phyloP scores from a whole-genome alignment of 1,140 invertebrate genomes.

The Zaprionus capensis region DNA sequence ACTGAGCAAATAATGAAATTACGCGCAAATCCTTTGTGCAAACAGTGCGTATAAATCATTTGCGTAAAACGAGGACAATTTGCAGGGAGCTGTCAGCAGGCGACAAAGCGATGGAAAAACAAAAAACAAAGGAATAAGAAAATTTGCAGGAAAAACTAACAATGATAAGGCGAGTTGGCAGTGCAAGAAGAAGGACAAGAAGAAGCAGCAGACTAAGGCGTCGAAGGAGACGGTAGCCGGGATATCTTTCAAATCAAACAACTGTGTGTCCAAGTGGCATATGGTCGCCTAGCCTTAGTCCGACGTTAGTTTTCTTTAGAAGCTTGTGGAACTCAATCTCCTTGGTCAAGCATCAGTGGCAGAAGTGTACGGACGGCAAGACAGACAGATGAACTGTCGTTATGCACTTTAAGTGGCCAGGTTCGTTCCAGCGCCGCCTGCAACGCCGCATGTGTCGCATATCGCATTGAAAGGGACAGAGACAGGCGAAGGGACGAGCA shows the following conservation, averaged over 20 bases:
- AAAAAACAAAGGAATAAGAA: conserved; percentile 32
- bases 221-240: conserved; percentile 56
- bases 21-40: conserved; percentile 38
- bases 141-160: conserved; percentile 54
- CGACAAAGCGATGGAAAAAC: conserved; percentile 34
- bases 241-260: conserved; percentile 60
- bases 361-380: conserved; percentile 13
- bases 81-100: conserved; percentile 56
- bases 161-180: conserved; percentile 53
- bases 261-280: conserved; percentile 70
- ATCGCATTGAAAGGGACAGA: conserved; percentile 28
- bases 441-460: conserved; percentile 72
- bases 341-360: conserved; percentile 67
- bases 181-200: neutral
- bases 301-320: conserved; percentile 54
- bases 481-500: conserved; percentile 24
- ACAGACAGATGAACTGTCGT: conserved; percentile 31
- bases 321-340: conserved; percentile 54
- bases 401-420: conserved; percentile 59
- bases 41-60: conserved; percentile 50
- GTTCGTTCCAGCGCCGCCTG: conserved; percentile 57
- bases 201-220: conserved; percentile 26
- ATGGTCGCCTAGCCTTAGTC: conserved; percentile 43
- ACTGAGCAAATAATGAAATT: conserved; percentile 51
- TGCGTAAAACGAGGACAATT: conserved; percentile 59